Evolutionary conservation across 2,113 vertebrate species (phyloP).

Genomic region (Atherinomorus stipes): DNA sequence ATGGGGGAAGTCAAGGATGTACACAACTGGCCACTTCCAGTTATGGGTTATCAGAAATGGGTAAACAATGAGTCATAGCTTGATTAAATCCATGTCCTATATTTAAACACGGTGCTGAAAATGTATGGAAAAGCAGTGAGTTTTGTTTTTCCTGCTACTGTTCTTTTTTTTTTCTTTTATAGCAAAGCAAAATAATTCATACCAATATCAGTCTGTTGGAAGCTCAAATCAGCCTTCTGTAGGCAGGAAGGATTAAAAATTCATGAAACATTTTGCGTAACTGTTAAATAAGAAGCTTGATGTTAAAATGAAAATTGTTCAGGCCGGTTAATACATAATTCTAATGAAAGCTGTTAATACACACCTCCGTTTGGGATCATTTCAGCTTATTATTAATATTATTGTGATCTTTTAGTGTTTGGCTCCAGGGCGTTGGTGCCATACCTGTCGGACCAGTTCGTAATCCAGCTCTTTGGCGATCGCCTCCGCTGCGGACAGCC

Average conservation of each 20-base stretch:
- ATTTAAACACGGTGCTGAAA: conserved; percentile 33
- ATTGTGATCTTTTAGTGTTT: not conserved
- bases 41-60: conserved; percentile 29
- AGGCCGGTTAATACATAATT: not conserved
- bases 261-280: conserved; percentile 7
- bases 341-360: not conserved
- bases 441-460: conserved; percentile 94
- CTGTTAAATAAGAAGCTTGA: not conserved
- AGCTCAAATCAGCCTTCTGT: not conserved
- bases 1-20: not conserved
- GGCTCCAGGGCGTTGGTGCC: conserved; percentile 39
- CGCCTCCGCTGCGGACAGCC: conserved; percentile 85
- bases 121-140: conserved; percentile 32
- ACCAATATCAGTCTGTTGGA: no score
- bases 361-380: not conserved
- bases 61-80: conserved; percentile 63
- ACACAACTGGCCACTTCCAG: conserved; percentile 3
- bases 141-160: no score
- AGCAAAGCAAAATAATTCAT: conserved; percentile 28
- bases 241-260: conserved; percentile 32
- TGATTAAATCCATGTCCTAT: conserved; percentile 32
- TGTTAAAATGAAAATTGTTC: conserved; percentile 6
- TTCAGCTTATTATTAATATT: not conserved
- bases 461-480: conserved; percentile 94
- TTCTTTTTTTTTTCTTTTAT: conserved; percentile 1